These are phyloP conservation scores for Poeciliopsis prolifica DNA, from an alignment of 2,113 vertebrate species.

Conservation along the genomic window DNA sequence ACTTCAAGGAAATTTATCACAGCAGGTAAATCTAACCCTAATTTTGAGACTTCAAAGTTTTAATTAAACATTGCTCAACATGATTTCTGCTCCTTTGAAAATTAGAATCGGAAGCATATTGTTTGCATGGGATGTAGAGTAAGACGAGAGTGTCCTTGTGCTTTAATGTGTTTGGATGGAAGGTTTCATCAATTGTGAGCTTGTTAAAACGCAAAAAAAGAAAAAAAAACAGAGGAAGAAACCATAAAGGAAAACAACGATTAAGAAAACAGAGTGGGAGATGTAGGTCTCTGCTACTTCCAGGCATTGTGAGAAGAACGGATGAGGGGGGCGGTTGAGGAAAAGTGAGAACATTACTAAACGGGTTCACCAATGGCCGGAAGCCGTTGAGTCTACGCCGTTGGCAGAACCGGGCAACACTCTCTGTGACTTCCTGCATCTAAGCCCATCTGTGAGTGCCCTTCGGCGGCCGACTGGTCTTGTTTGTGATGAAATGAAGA, in stretches of 20 bases:
- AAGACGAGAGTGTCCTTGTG: conserved; percentile 61
- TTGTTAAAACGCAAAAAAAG: conserved; percentile 38
- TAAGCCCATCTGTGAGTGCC: conserved; percentile 36
- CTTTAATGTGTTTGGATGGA: conserved; percentile 72
- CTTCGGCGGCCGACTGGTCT: conserved; percentile 22
- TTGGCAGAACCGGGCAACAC: conserved; percentile 62
- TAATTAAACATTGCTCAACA: neutral
- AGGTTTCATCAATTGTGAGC: conserved; percentile 63
- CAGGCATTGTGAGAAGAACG: conserved; percentile 83
- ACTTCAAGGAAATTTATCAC: too few species aligned
- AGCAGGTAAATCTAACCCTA: neutral
- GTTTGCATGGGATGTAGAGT: conserved; percentile 48
- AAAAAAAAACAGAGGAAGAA: conserved; percentile 42
- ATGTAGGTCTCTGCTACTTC: conserved; percentile 80
- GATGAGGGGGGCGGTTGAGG: conserved; percentile 72
- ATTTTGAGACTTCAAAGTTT: neutral
- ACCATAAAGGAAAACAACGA: conserved; percentile 69
- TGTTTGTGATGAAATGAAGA: conserved; percentile 19
- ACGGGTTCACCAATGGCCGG: conserved; percentile 78
- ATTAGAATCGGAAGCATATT: conserved; percentile 59
- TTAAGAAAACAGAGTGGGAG: conserved; percentile 76
- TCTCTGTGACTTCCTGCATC: conserved; percentile 59
- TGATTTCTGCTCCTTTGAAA: conserved; percentile 32
- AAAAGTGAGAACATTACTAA: conserved; percentile 84
- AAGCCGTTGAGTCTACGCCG: conserved; percentile 74